phyloP scores from a whole-genome alignment of 2,797 vertebrate genomes.

The Eremophila alpestris region DNA sequence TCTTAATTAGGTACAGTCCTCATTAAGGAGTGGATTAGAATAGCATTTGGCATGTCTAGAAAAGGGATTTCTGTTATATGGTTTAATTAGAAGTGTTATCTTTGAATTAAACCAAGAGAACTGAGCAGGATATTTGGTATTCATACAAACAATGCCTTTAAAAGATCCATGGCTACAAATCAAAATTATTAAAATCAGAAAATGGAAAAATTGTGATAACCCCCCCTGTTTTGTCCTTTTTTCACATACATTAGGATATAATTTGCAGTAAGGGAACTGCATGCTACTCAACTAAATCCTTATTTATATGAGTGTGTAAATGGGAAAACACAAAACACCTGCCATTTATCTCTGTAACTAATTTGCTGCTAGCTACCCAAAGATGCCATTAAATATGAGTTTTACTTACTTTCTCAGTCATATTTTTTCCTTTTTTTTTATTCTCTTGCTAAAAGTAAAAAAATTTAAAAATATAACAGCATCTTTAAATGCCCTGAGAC shows the following conservation, averaged over 20 bases:
- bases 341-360: not conserved
- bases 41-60: not conserved
- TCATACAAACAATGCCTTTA: not conserved
- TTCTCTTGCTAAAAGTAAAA: not conserved
- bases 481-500: not conserved
- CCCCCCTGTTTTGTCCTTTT: accelerated
- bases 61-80: not conserved
- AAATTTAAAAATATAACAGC: too few species aligned
- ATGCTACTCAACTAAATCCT: not conserved
- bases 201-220: not conserved
- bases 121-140: not conserved
- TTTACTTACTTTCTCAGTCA: not conserved
- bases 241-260: not conserved
- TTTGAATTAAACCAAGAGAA: not conserved
- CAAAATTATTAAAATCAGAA: not conserved
- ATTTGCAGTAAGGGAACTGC: not conserved
- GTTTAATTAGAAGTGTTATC: not conserved
- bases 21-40: not conserved
- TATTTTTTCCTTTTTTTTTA: not conserved
- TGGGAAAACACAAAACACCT: not conserved
- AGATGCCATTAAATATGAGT: not conserved
- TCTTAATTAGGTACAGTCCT: not conserved
- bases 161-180: not conserved
- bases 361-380: not conserved
- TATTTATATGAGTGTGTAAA: not conserved